A percentile compares a stretch with the other conserved stretches of the same genome.
phyloP scores from a whole-genome alignment of 2,888 invertebrate genomes.

The Ischnura elegans region DNA sequence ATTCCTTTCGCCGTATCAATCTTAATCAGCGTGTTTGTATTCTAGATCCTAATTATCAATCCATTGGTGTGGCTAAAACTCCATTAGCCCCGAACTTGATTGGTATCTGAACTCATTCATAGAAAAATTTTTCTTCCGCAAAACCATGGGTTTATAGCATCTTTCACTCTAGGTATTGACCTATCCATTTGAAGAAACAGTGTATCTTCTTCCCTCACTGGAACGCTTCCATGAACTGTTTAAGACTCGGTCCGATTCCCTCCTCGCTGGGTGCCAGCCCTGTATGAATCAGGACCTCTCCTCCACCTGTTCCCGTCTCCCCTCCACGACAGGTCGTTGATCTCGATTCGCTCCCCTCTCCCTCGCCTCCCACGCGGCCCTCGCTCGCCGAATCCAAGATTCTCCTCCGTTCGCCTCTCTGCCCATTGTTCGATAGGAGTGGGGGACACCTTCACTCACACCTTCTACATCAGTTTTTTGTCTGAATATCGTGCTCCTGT shows the following conservation, averaged over 20 bases:
- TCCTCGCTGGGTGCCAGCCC: neutral
- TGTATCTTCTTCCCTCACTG: neutral
- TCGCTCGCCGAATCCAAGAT: neutral
- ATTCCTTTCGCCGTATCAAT: no score
- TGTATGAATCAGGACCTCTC: neutral
- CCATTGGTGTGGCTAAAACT: no score
- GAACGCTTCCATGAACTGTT: neutral
- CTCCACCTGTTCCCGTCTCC: constrained; percentile 33
- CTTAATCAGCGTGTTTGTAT: no score
- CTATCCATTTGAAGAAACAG: neutral
- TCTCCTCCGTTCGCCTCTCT: neutral
- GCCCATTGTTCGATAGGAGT: neutral
- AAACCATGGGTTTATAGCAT: neutral
- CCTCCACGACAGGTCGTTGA: neutral
- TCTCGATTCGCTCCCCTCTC: neutral
- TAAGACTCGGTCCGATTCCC: neutral
- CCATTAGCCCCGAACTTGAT: no score
- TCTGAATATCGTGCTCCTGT: no score
- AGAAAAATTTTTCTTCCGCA: neutral
- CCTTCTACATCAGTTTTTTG: no score
- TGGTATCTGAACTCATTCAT: neutral
- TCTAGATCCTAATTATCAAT: no score
- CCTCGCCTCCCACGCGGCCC: neutral
- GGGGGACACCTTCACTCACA: neutral
- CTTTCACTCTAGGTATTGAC: neutral